phyloP scores from a whole-genome alignment of 1,140 invertebrate genomes.

The Scaptomyza hsui region DNA sequence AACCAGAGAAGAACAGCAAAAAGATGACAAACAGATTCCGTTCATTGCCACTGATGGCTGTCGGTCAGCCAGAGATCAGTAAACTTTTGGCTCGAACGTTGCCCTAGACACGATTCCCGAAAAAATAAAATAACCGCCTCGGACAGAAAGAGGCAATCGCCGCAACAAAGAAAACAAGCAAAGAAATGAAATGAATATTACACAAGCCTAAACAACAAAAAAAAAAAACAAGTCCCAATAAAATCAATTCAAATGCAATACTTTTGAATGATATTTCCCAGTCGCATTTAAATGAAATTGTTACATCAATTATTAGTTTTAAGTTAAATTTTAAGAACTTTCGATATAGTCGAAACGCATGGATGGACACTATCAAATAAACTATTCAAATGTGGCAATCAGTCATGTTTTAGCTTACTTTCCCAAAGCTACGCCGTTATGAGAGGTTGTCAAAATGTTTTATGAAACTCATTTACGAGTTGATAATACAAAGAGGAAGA shows the following conservation, averaged over 20 bases:
- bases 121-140: conserved; percentile 24
- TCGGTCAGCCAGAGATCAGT: conserved; percentile 68
- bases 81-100: conserved; percentile 58
- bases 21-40: conserved; percentile 22
- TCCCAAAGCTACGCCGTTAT: conserved; percentile 57
- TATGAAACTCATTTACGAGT: conserved; percentile 60
- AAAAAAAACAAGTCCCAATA: conserved; percentile 33
- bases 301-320: neutral
- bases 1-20: neutral
- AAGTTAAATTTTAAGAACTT: conserved; percentile 17
- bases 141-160: conserved; percentile 15
- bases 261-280: no score
- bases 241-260: conserved; percentile 58
- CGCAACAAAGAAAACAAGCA: conserved; percentile 17
- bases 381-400: conserved; percentile 26
- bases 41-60: conserved; percentile 65
- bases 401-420: conserved; percentile 33
- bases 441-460: conserved; percentile 42
- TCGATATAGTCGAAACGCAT: conserved; percentile 1
- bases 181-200: conserved; percentile 61
- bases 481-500: conserved; percentile 47
- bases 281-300: no score
- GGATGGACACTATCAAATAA: neutral
- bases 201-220: conserved; percentile 35
- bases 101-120: conserved; percentile 54